Percentiles rank a stretch among this genome's conserved stretches.
These are phyloP conservation scores for Paradoxurus hermaphroditus DNA, from an alignment of 2,113 vertebrate genomes.

Conservation along the genomic window DNA sequence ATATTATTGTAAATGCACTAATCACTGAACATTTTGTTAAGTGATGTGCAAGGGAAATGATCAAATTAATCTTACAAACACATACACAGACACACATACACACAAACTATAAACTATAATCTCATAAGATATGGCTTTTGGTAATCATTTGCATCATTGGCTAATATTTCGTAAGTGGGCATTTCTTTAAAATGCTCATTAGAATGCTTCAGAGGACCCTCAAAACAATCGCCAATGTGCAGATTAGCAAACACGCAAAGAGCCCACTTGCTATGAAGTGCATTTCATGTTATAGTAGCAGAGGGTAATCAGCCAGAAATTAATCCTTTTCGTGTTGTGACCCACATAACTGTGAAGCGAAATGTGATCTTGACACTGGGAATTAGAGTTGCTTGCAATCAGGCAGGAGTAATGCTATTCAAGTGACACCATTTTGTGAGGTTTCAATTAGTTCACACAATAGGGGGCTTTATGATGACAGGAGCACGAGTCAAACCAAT, in stretches of 20 bases:
- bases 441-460: constrained; percentile 67
- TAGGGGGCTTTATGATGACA: constrained; percentile 46
- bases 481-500: constrained; percentile 39
- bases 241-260: constrained; percentile 41
- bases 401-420: constrained; percentile 44
- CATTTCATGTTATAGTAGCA: constrained; percentile 43
- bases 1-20: neutral
- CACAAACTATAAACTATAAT: neutral
- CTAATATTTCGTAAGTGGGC: neutral
- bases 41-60: neutral
- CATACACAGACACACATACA: neutral
- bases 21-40: neutral
- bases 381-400: constrained; percentile 56
- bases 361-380: constrained; percentile 51
- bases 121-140: neutral
- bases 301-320: constrained; percentile 57
- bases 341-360: constrained; percentile 41
- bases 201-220: neutral
- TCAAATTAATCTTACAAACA: neutral
- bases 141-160: neutral
- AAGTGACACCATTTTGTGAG: constrained; percentile 53
- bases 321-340: constrained; percentile 62
- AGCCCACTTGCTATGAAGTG: constrained; percentile 49
- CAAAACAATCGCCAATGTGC: constrained; percentile 7
- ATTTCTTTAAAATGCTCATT: constrained; percentile 10